Percentiles rank a stretch among this genome's conserved stretches.
These are phyloP conservation scores for Pelusios castaneus DNA, from an alignment of 2,113 vertebrate genomes.

Conservation along the genomic window DNA sequence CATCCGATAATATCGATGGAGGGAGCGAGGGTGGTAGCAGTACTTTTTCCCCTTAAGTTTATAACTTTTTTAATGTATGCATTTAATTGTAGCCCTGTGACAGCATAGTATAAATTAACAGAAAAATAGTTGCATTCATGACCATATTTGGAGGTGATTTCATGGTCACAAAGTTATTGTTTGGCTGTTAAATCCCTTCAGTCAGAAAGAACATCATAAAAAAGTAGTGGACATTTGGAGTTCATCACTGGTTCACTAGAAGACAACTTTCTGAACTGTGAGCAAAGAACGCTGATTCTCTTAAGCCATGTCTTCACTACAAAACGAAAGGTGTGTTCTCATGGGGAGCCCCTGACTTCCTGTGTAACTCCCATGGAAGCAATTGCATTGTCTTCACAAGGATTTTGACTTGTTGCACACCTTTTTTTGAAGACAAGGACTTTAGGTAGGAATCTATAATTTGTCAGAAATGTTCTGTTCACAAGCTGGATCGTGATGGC, in stretches of 20 bases:
- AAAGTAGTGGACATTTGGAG: background rate
- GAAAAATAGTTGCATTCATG: background rate
- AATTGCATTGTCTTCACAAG: too few species aligned
- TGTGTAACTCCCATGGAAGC: background rate
- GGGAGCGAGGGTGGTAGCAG: rapidly evolving
- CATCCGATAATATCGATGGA: background rate
- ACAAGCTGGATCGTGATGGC: background rate
- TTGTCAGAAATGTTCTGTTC: background rate
- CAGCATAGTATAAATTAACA: background rate
- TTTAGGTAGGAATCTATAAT: background rate
- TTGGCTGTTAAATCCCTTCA: background rate
- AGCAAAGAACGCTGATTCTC: background rate
- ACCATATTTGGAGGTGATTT: background rate
- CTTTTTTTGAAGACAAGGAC: background rate
- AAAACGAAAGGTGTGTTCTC: background rate
- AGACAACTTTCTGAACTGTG: background rate
- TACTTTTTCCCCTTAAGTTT: background rate
- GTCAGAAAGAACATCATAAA: background rate
- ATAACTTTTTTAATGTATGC: background rate
- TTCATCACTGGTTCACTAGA: background rate
- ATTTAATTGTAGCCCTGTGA: background rate
- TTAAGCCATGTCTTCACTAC: background rate
- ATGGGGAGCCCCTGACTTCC: background rate
- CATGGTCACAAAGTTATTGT: background rate
- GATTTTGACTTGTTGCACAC: too few species aligned